Base-by-base conservation (phyloP, 2,797 vertebrate species). In the Gymnocypris eckloni region DNA sequence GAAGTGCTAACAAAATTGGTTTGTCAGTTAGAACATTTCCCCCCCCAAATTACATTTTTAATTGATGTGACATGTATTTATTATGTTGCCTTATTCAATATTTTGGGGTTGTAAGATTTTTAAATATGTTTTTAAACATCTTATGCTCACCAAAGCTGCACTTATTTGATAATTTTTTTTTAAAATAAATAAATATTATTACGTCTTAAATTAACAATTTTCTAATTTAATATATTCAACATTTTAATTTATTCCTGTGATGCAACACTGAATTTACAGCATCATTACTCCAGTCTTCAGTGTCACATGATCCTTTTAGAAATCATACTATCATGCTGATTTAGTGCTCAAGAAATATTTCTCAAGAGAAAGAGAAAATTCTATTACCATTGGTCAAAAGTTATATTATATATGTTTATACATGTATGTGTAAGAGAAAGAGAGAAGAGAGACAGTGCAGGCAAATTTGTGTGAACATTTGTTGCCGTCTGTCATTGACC, bases 401-500 rank as follows among this genome's bases (percentile, higher is more conserved):
- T 59, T 12, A 12, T 59, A 59, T 66, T 66, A 66, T 37, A 56
- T 82, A 41, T 50, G 18, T 77, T 28, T 80, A 9, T 73, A 59
- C 79, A 66, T 80, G 28, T 76, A 22, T 80, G 41, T 70, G 67
- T 43, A 13, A 64, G 41, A 15, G 5, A 64, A 64, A 20, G n/a
- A 45, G 54, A 79, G 16, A 76, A 61, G 39, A 82, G n/a, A 12
- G 54, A 22, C 73, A 22, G 48, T 41, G 22, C 13, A 16, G 18
- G 45, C 50, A n/a, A n/a, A 50, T 73, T 28, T 10, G 16, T 70
- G 59, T 70, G 39, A 41, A 41, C 18, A 25, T 88, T 85, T 43
- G 82, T 56, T 76, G 78, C 20, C 54, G 16, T 86, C 81, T 81
- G 76, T 79, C 83, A 67, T 78, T 93, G 93, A 95, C 95, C 95